Evolutionary conservation across 2,797 vertebrate genomes (phyloP).

Genomic region (Poecilia velifera): DNA sequence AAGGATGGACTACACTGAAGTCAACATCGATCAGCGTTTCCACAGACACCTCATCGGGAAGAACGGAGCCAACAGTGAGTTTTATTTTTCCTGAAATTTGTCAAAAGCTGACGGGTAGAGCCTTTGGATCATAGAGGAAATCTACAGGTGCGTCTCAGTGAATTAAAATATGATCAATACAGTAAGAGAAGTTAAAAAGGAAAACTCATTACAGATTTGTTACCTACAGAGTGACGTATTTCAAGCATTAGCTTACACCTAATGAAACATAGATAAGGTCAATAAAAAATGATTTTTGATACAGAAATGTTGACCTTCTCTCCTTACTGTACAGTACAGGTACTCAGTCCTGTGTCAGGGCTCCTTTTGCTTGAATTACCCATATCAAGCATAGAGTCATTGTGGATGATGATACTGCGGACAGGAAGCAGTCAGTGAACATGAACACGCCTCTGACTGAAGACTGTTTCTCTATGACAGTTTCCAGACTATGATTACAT

Average conservation of each 20-base stretch:
- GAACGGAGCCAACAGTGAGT: conserved; percentile 85
- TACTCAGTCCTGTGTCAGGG: not conserved
- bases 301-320: not conserved
- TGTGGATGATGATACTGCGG: too few species aligned
- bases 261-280: not conserved
- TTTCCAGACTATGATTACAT: too few species aligned
- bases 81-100: not conserved
- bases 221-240: not conserved
- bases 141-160: not conserved
- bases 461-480: too few species aligned
- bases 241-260: not conserved
- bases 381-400: too few species aligned
- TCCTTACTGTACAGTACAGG: not conserved
- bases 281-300: not conserved
- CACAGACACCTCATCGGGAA: conserved; percentile 86
- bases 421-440: too few species aligned
- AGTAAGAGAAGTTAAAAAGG: not conserved
- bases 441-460: too few species aligned
- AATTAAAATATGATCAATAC: not conserved
- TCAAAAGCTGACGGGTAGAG: not conserved
- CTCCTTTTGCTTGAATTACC: not conserved
- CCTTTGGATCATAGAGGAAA: not conserved
- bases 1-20: conserved; percentile 86
- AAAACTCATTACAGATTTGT: not conserved
- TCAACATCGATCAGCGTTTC: conserved; percentile 85